These are phyloP conservation scores for Lycocorax pyrrhopterus DNA, from an alignment of 2,113 vertebrate species.

Conservation along the genomic window DNA sequence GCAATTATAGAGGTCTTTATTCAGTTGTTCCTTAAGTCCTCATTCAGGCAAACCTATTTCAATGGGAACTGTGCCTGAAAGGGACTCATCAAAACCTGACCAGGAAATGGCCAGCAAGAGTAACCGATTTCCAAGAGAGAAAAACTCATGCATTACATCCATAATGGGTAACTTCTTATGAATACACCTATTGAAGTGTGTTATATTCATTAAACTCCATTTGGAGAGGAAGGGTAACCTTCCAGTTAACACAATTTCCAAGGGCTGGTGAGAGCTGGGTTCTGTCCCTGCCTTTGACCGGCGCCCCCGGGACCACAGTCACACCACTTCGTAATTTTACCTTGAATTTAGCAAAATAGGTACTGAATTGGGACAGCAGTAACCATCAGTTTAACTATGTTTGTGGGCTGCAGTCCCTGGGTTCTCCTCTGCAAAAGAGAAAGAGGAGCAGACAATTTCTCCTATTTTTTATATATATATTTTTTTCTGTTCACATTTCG, in stretches of 20 bases:
- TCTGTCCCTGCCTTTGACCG: not conserved
- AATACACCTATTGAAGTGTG: slow-evolving; percentile 60
- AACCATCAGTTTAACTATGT: not conserved
- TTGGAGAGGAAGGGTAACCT: slow-evolving; percentile 55
- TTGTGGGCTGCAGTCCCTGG: not conserved
- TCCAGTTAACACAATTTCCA: slow-evolving; percentile 51
- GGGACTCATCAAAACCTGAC: slow-evolving; percentile 63
- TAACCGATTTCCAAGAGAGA: slow-evolving; percentile 60
- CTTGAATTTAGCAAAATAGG: not conserved
- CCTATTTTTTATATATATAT: no score
- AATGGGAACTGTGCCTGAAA: slow-evolving; percentile 61
- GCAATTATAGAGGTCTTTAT: slow-evolving; percentile 65
- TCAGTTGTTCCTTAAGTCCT: slow-evolving; percentile 58
- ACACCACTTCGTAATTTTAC: not conserved
- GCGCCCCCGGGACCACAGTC: not conserved
- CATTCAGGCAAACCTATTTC: slow-evolving; percentile 64
- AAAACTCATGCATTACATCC: slow-evolving; percentile 61
- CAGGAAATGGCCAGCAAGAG: slow-evolving; percentile 65
- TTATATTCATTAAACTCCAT: slow-evolving; percentile 57
- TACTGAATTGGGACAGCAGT: not conserved
- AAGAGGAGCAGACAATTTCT: not conserved
- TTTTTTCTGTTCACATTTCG: not conserved
- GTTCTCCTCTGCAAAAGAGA: not conserved
- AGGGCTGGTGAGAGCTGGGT: not conserved
- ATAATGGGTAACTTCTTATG: slow-evolving; percentile 55